A percentile compares a stretch with the other conserved stretches of the same genome.
phyloP scores from a whole-genome alignment of 2,113 vertebrate species.

The Cercocebus atys region DNA sequence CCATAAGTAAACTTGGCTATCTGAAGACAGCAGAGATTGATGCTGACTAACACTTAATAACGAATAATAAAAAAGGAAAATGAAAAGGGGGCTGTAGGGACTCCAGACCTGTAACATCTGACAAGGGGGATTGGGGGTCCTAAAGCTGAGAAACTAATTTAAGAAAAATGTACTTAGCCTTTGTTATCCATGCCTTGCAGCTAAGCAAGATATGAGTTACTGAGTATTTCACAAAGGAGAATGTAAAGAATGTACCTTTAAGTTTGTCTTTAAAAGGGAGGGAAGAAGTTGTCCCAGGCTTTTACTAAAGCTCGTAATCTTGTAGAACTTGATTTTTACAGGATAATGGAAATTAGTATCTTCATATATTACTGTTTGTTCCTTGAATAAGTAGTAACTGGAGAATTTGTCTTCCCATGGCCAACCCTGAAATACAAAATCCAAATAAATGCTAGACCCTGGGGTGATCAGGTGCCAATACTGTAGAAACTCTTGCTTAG shows the following conservation, averaged over 20 bases:
- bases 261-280: conserved; percentile 40
- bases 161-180: not conserved
- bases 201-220: not conserved
- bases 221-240: not conserved
- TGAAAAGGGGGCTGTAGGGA: not conserved
- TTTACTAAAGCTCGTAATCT: not conserved
- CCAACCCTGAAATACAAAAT: not conserved
- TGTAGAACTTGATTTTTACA: conserved; percentile 53
- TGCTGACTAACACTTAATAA: not conserved
- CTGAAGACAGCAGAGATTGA: not conserved
- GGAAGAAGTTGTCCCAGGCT: not conserved
- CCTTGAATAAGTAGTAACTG: not conserved
- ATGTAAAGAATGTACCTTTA: conserved; percentile 25
- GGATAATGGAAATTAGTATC: not conserved
- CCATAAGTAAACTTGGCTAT: fast-evolving
- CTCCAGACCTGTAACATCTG: not conserved
- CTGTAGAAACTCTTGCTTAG: not conserved
- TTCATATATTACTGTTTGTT: not conserved
- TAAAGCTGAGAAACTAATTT: not conserved
- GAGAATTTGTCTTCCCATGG: not conserved
- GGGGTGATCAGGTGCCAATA: fast-evolving
- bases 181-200: not conserved
- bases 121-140: not conserved
- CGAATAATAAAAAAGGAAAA: not conserved
- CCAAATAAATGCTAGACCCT: not conserved